Conservation (phyloP, 2,113 vertebrate genomes). For the Salvelinus namaycush region DNA sequence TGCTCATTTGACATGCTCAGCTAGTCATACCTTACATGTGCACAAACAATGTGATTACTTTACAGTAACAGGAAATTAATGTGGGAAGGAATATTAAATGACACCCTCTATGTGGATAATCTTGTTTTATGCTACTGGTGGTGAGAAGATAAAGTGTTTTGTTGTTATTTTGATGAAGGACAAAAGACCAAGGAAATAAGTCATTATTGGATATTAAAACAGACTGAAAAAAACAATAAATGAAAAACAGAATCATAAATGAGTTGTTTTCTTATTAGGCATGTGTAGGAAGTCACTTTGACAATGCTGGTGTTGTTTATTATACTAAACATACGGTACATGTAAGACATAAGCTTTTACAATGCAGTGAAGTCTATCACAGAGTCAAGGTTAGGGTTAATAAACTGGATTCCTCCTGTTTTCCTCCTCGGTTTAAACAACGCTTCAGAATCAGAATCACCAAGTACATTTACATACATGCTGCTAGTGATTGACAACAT, state of each 20-base stretch:
- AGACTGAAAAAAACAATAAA: background rate
- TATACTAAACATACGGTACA: no score
- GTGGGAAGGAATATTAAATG: background rate
- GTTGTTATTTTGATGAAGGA: no score
- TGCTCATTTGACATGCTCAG: background rate
- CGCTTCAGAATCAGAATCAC: no score
- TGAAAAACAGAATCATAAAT: background rate
- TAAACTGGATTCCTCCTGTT: background rate
- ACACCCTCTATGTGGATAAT: slow-evolving; percentile 24
- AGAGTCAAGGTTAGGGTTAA: background rate
- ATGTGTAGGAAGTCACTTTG: no score
- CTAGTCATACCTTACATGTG: background rate
- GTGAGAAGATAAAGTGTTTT: background rate
- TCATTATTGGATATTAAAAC: background rate
- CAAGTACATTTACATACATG: no score
- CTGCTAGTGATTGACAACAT: no score
- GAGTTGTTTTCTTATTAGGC: no score
- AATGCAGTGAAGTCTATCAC: no score
- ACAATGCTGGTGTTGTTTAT: no score
- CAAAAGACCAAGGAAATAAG: background rate
- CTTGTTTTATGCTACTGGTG: background rate
- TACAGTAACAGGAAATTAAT: slow-evolving; percentile 18
- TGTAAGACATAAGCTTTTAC: no score
- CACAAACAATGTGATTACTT: slow-evolving; percentile 16
- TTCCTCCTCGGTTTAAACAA: background rate